A percentile compares a stretch with the other conserved stretches of the same genome.
phyloP scores from a whole-genome alignment of 1,140 invertebrate genomes.

The Sycophila sp. region DNA sequence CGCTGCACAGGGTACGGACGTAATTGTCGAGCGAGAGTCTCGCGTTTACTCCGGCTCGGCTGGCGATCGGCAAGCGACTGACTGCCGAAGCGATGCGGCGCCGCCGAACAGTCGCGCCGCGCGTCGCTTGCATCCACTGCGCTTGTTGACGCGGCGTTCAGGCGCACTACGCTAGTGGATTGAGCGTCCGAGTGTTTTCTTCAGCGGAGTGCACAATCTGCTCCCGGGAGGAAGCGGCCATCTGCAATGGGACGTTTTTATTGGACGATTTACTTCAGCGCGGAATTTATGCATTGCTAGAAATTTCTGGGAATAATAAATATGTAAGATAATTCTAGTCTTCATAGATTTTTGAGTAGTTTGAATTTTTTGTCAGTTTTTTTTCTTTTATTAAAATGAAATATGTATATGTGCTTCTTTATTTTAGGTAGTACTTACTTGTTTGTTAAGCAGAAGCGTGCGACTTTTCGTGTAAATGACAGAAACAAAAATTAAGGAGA shows the following conservation, averaged over 20 bases:
- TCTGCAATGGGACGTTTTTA: background rate
- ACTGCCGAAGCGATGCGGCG: constrained; percentile 53
- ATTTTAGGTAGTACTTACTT: too few species aligned
- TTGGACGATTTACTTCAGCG: background rate
- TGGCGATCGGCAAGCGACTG: constrained; percentile 62
- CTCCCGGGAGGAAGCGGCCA: background rate
- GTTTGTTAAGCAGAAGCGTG: too few species aligned
- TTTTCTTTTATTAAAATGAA: too few species aligned
- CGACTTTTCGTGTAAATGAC: too few species aligned
- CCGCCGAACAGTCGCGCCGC: constrained; percentile 52
- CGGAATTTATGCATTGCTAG: background rate
- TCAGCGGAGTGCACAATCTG: background rate
- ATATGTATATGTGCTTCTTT: too few species aligned
- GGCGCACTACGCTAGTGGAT: background rate
- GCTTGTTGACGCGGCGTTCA: background rate
- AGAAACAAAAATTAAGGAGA: too few species aligned
- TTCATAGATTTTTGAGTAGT: too few species aligned
- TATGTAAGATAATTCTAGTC: too few species aligned
- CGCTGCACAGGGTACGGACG: too few species aligned
- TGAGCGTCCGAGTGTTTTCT: background rate
- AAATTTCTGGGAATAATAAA: too few species aligned
- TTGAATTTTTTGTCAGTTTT: too few species aligned
- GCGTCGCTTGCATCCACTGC: constrained; percentile 17
- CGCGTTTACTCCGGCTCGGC: constrained; percentile 16
- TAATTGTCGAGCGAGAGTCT: background rate